Evolutionary conservation across 2,113 vertebrate species (phyloP).

Genomic region (Benthochromis sp.): DNA sequence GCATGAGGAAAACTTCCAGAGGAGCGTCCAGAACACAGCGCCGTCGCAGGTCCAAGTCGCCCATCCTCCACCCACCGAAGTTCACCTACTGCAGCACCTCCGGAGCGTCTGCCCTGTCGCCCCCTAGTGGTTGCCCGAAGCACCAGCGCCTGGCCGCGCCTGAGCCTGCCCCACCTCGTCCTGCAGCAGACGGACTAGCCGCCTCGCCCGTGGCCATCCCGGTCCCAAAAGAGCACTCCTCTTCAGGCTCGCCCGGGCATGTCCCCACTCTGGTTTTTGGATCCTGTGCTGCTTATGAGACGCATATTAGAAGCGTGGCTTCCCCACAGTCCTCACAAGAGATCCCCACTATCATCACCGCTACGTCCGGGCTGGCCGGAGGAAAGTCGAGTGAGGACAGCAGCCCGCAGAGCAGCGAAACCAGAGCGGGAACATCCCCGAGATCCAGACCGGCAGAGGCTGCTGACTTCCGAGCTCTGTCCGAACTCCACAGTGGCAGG

Average conservation of each 20-base stretch:
- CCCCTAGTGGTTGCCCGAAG: constrained; percentile 69
- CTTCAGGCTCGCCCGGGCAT: constrained; percentile 1
- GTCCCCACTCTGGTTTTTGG: constrained; percentile 53
- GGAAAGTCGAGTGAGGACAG: constrained; percentile 8
- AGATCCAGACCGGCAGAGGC: not conserved
- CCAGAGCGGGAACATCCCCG: not conserved
- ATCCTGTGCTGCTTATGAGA: constrained; percentile 41
- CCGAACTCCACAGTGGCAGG: constrained; percentile 64
- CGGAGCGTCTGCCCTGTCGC: constrained; percentile 14
- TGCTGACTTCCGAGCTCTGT: constrained; percentile 83
- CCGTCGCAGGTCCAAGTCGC: constrained; percentile 89
- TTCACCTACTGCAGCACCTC: constrained; percentile 87
- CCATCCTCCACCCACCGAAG: constrained; percentile 90
- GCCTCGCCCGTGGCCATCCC: constrained; percentile 27
- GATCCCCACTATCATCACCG: not conserved
- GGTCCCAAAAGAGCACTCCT: constrained; percentile 60
- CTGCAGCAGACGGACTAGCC: not conserved
- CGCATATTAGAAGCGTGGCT: constrained; percentile 21
- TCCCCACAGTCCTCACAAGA: not conserved
- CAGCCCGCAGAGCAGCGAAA: not conserved
- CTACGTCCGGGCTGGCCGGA: not conserved
- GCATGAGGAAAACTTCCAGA: constrained; percentile 81
- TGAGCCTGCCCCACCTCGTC: constrained; percentile 58
- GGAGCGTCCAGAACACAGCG: constrained; percentile 81
- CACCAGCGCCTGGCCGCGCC: constrained; percentile 72